Conservation (phyloP, 2,113 vertebrate genomes). For the Scortum barcoo region DNA sequence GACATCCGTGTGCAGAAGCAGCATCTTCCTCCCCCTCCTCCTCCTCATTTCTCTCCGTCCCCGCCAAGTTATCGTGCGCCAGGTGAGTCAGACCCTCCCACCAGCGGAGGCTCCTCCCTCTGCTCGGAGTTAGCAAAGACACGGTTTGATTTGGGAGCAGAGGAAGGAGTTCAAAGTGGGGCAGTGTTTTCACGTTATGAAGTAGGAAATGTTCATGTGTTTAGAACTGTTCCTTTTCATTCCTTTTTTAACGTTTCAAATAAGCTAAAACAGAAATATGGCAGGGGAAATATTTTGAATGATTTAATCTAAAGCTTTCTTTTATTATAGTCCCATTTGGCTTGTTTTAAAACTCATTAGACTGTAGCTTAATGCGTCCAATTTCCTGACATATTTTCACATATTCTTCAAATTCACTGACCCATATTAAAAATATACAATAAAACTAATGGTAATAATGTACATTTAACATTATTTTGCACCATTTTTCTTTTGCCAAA, state of each 20-base stretch:
- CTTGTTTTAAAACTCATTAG: background rate
- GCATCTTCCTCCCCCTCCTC: slow-evolving; percentile 93
- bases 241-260: background rate
- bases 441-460: background rate
- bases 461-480: background rate
- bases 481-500: background rate
- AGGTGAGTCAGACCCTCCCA: slow-evolving; percentile 88
- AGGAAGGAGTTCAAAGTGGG: slow-evolving; percentile 7
- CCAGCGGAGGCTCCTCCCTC: slow-evolving; percentile 62
- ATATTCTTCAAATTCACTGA: background rate
- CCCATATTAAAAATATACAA: slow-evolving; percentile 2
- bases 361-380: background rate
- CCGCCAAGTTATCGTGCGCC: slow-evolving; percentile 95
- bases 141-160: slow-evolving; percentile 28
- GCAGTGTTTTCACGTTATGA: background rate
- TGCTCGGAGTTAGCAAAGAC: slow-evolving; percentile 38
- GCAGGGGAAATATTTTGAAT: background rate
- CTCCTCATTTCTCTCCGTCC: slow-evolving; percentile 93
- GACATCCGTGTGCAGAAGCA: slow-evolving; percentile 98
- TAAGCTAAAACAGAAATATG: background rate
- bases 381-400: background rate
- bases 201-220: slow-evolving; percentile 1
- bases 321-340: background rate
- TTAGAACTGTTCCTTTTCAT: background rate
- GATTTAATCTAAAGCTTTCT: background rate